These are phyloP conservation scores for Ceratina japonica DNA, from an alignment of 1,140 invertebrate genomes.

Conservation along the genomic window DNA sequence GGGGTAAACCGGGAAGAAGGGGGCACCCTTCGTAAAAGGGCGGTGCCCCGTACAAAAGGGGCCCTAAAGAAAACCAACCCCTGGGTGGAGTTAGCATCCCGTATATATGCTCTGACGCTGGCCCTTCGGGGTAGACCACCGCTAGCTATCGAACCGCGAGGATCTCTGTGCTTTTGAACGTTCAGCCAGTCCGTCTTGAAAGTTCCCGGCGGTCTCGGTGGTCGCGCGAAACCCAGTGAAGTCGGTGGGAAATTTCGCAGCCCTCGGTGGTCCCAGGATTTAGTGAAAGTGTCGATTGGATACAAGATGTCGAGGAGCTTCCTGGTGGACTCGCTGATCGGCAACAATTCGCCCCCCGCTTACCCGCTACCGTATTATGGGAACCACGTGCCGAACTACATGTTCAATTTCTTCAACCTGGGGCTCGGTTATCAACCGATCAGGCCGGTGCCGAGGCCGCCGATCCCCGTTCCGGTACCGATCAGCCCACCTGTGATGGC, in stretches of 20 bases:
- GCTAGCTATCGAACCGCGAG: conserved; percentile 54
- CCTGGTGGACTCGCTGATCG: conserved; percentile 86
- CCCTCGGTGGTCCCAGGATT: conserved; percentile 33
- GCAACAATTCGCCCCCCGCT: conserved; percentile 79
- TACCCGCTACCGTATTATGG: conserved; percentile 75
- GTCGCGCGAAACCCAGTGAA: not conserved
- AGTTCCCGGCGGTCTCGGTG: not conserved
- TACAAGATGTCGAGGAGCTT: conserved; percentile 86
- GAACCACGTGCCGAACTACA: conserved; percentile 74
- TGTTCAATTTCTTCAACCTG: conserved; percentile 76
- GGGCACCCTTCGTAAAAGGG: conserved; percentile 68
- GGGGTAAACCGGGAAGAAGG: conserved; percentile 53
- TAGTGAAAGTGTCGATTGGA: conserved; percentile 19
- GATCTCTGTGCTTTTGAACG: not conserved
- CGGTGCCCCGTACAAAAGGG: conserved; percentile 69
- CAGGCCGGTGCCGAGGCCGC: conserved; percentile 72
- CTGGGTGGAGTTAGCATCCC: conserved; percentile 77
- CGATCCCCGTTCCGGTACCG: conserved; percentile 60
- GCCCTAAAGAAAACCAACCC: conserved; percentile 74
- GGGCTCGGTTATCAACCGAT: conserved; percentile 74
- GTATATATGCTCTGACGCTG: conserved; percentile 66
- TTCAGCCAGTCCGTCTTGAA: not conserved
- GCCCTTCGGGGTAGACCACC: conserved; percentile 63
- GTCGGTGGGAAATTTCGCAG: conserved; percentile 2
- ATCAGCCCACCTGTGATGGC: conserved; percentile 65